A percentile compares a stretch with the other conserved stretches of the same genome.
Evolutionary conservation across 2,113 vertebrate species (phyloP).

Genomic region (Tympanuchus pallidicinctus): DNA sequence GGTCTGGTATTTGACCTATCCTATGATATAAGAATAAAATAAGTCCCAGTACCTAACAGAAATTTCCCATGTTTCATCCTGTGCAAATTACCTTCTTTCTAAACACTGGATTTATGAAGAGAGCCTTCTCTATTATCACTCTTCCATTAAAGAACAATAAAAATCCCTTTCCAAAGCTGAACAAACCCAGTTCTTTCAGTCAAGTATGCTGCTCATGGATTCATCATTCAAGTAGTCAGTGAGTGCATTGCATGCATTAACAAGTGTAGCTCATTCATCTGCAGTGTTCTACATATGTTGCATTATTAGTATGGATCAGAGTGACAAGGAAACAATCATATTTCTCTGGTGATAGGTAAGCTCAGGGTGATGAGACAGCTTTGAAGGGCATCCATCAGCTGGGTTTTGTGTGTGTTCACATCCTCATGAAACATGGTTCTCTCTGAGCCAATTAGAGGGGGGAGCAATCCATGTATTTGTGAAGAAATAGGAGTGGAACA

Average conservation of each 20-base stretch:
- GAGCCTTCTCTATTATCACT: background rate
- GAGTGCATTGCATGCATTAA: background rate
- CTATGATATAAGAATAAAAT: background rate
- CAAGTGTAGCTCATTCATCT: background rate
- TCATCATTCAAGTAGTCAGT: background rate
- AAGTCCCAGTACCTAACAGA: background rate
- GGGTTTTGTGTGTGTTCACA: accelerated
- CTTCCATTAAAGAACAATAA: background rate
- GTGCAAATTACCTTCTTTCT: background rate
- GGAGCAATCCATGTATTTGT: accelerated
- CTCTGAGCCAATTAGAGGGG: background rate
- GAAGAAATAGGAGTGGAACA: background rate
- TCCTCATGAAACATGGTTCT: background rate
- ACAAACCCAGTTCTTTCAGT: background rate
- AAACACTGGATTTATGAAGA: background rate
- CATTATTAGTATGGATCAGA: accelerated
- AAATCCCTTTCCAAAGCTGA: no score
- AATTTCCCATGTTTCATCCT: background rate
- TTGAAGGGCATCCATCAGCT: background rate
- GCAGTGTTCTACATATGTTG: accelerated
- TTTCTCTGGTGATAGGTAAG: background rate
- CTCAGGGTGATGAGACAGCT: background rate
- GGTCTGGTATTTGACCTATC: background rate
- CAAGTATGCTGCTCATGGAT: accelerated
- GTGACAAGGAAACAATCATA: accelerated